Evolutionary conservation across 2,888 invertebrate genomes (phyloP).

Genomic region (Caenorhabditis zanzibari): DNA sequence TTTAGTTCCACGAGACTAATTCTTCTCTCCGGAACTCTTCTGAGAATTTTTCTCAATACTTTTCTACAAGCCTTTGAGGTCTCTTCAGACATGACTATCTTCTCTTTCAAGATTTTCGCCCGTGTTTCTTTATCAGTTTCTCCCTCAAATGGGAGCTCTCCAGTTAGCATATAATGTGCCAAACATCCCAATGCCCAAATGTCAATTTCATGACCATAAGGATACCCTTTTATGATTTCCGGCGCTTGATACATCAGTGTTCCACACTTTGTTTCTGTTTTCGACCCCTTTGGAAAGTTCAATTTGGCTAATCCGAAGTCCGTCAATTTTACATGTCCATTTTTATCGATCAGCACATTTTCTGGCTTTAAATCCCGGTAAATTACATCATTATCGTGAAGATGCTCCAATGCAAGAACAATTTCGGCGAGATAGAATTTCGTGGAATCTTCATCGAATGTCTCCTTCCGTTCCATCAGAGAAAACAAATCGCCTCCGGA

Average conservation of each 20-base stretch:
- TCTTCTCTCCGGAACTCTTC: background rate
- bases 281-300: background rate
- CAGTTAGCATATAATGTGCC: conserved; percentile 21
- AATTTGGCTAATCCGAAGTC: conserved; percentile 33
- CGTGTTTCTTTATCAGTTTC: background rate
- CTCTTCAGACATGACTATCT: background rate
- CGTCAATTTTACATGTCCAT: conserved; percentile 14
- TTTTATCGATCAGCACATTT: conserved; percentile 19
- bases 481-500: conserved; percentile 29
- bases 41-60: background rate
- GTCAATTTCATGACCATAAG: conserved; percentile 20
- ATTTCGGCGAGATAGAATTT: conserved; percentile 31
- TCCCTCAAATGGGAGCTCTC: conserved; percentile 19
- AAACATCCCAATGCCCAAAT: conserved; percentile 28
- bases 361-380: conserved; percentile 39
- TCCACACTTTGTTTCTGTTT: conserved; percentile 29
- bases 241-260: conserved; percentile 32
- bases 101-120: background rate
- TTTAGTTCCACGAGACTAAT: background rate
- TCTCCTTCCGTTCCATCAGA: background rate
- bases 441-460: background rate
- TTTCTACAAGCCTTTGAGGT: background rate
- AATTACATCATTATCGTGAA: conserved; percentile 9
- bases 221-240: conserved; percentile 2
- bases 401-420: conserved; percentile 15